These are phyloP conservation scores for Dorcus hopei DNA, from an alignment of 2,888 invertebrate species.

Conservation along the genomic window DNA sequence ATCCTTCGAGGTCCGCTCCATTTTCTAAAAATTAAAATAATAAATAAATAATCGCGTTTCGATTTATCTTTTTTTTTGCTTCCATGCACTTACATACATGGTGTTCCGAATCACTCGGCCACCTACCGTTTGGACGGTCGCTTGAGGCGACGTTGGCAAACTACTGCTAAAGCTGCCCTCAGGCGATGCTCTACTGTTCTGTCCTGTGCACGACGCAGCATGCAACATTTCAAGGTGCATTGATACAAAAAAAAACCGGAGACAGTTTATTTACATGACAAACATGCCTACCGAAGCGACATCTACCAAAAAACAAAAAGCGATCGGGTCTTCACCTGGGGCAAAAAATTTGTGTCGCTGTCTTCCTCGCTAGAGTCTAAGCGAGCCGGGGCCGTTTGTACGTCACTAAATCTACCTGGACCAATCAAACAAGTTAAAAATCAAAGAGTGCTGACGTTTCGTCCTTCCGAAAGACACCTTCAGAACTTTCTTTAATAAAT, in stretches of 20 bases:
- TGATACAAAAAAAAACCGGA: background rate
- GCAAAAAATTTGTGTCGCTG: conserved; percentile 20
- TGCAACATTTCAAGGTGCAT: conserved; percentile 25
- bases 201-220: conserved; percentile 25
- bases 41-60: background rate
- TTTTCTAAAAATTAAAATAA: conserved; percentile 43
- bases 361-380: conserved; percentile 34
- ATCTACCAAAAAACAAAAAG: background rate
- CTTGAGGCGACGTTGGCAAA: conserved; percentile 29
- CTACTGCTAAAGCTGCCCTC: conserved; percentile 27
- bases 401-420: conserved; percentile 37
- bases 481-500: no score
- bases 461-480: no score
- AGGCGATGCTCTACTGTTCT: background rate
- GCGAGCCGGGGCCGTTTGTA: conserved; percentile 50
- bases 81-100: background rate
- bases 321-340: conserved; percentile 9
- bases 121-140: conserved; percentile 20
- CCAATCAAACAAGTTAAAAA: background rate
- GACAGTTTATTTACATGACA: background rate
- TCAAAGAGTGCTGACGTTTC: background rate
- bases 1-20: conserved; percentile 52
- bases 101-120: background rate
- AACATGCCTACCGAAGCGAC: no score
- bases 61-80: background rate